Evolutionary conservation across 64 coral and sea anemone genomes (phyloP), one percentile per base, ranked within the genome.

Genomic region (Astreopora myriophthalma): DNA sequence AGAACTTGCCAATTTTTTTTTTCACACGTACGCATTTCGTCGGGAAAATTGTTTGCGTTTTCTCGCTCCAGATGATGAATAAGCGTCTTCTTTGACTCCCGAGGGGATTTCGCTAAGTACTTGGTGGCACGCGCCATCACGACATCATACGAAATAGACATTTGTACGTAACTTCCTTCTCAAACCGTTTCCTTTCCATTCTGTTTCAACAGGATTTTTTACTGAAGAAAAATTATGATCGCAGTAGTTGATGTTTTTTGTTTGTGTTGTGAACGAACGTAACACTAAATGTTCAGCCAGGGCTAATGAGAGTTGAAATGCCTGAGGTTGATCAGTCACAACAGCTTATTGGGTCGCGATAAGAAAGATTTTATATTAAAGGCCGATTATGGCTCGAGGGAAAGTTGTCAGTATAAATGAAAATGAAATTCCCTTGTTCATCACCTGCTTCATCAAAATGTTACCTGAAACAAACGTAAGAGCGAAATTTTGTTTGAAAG

Each of bases 61-160:
- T 38, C 57, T 20, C 79, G 10, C 8, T 33, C 29, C 79, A 83
- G 55, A 83, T 83, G 57, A 55, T 13, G 24, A 34, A 33, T 16
- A 36, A 34, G 55, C 79, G 52, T 83, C 79, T 12, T 13, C 31
- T 62, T 60, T 5, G 31, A 6, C 28, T 64, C 57, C 79, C 79
- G 9, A 26, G 55, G 34, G 79, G 79, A 83, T 83, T 38, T 63
- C 79, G 52, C 57, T 39, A 83, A 83, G 77, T 80, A 13, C 48
- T 23, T 57, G 32, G 5, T 60, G 30, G 79, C 79, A 83, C 79
- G 79, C 52, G 55, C 55, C 79, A 24, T n/a, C 29, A 83, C 32
- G 29, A 60, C 52, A 64, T 33, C 52, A 83, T 25, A 39, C 33
- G 38, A 12, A 34, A n/a, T n/a, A n/a, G n/a, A n/a, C n/a, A n/a